A percentile compares a stretch with the other conserved stretches of the same genome.
These are phyloP conservation scores for Tromatobia lineatoria DNA, from an alignment of 2,888 invertebrate genomes.

Conservation along the genomic window DNA sequence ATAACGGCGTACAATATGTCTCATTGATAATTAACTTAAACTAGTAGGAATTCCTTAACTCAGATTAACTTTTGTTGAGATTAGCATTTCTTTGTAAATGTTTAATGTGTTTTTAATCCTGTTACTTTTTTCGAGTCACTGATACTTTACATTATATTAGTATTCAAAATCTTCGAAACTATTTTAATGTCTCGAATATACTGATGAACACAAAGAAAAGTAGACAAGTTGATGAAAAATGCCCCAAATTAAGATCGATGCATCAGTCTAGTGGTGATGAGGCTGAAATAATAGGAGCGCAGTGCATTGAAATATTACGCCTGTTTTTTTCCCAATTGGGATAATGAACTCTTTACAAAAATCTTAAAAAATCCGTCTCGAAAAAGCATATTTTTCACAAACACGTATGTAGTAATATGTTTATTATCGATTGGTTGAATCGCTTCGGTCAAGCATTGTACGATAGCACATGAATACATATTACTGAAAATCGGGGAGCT, in stretches of 20 bases:
- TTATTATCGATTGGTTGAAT: conserved; percentile 7
- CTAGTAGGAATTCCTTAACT: no score
- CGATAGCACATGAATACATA: not conserved
- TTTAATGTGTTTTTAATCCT: no score
- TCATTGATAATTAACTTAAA: no score
- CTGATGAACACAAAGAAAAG: no score
- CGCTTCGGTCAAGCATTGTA: conserved; percentile 11
- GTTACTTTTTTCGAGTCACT: no score
- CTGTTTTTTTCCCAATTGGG: conserved; percentile 1
- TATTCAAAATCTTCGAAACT: no score
- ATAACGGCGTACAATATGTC: no score
- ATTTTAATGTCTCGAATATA: no score
- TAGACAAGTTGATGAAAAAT: no score
- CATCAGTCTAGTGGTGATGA: conserved; percentile 28
- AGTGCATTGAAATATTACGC: conserved; percentile 16
- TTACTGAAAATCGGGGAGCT: not conserved
- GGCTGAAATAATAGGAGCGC: not conserved
- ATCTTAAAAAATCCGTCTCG: conserved; percentile 37
- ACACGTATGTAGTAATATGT: not conserved
- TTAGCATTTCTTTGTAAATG: no score
- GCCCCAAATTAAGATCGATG: not conserved
- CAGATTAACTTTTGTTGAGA: no score
- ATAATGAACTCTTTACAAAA: conserved; percentile 30
- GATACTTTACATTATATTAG: no score
- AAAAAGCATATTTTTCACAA: conserved; percentile 24